Base-by-base conservation (phyloP, 2,797 vertebrate genomes). In the Decapterus maruadsi region DNA sequence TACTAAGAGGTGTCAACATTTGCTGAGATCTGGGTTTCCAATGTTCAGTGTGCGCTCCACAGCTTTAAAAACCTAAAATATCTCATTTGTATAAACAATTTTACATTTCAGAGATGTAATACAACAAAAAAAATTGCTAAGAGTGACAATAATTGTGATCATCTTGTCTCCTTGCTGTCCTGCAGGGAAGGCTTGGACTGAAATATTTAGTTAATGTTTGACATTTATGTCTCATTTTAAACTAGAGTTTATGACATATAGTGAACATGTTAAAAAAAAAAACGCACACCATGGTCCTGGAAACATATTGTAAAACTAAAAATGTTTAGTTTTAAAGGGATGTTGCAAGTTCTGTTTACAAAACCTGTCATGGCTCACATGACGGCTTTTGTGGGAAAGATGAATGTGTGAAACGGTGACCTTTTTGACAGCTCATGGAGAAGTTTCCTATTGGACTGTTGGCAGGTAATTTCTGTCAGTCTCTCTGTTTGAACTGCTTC, bases 401-500 rank as follows among this genome's bases (percentile, higher is more conserved):
- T 74, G 82, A 89, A 78, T 90, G 83, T 88, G 81, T 83, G 83
- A 85, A 80, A 78, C 71, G 19, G 58, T 63, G 68, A 72, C 68
- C 26, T 69, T 77, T 79, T 87, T 76, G 64, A 82, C 69, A 72
- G 36, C 62, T 75, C 45, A 61, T 84, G 59, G 76, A 85, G 72
- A 77, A 40, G 72, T 77, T 56, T 85, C 73, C 67, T 58, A 56
- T 56, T 78, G 69, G 85, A 82, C 76, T 84, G 75, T 87, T 74
- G 19, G 59, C 58, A 77, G 68, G 68, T 80, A 22, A 62, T 75
- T 43, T 61, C 60, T 85, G 59, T 82, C 66, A 50, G 66, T 87
- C 68, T 82, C 57, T 85, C 65, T 87, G 77, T 87, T 83, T 86
- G 86, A 90, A 92, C 85, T 85, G 87, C 86, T 93, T 93, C 72